Percentiles rank a stretch among this genome's conserved stretches.
These are phyloP conservation scores for Diuraphis noxia DNA, from an alignment of 1,140 invertebrate genomes.

Conservation along the genomic window DNA sequence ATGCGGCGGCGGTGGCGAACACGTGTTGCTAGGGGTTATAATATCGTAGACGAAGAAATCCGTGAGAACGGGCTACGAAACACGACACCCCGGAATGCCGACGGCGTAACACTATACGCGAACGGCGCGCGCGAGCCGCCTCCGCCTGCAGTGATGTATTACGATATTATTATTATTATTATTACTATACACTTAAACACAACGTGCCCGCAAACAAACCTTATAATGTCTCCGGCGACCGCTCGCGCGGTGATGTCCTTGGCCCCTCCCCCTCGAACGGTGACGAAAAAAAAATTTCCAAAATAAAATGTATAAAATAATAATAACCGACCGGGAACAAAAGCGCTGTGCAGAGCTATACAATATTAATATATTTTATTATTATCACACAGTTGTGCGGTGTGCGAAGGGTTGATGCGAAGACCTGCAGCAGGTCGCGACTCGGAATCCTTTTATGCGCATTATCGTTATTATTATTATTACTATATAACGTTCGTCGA, in stretches of 20 bases:
- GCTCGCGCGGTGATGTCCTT: conserved; percentile 7
- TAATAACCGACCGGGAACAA: conserved; percentile 5
- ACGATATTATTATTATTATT: conserved; percentile 7
- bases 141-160: background rate
- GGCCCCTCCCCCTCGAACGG: conserved; percentile 17
- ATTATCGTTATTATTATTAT: background rate
- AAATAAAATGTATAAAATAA: background rate
- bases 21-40: conserved; percentile 45
- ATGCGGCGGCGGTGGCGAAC: background rate
- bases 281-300: background rate
- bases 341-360: background rate
- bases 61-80: conserved; percentile 50
- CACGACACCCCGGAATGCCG: conserved; percentile 52
- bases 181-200: background rate
- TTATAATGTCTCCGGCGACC: conserved; percentile 1
- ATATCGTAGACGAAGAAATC: conserved; percentile 30
- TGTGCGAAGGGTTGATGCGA: background rate
- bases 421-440: background rate
- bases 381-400: background rate
- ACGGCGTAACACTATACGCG: conserved; percentile 51
- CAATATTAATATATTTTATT: no score
- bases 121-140: background rate
- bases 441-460: background rate
- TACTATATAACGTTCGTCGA: background rate
- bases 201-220: conserved; percentile 44